A percentile compares a stretch with the other conserved stretches of the same genome.
These are phyloP conservation scores for Taenioides sp. DNA, from an alignment of 2,797 vertebrate genomes.

Conservation along the genomic window DNA sequence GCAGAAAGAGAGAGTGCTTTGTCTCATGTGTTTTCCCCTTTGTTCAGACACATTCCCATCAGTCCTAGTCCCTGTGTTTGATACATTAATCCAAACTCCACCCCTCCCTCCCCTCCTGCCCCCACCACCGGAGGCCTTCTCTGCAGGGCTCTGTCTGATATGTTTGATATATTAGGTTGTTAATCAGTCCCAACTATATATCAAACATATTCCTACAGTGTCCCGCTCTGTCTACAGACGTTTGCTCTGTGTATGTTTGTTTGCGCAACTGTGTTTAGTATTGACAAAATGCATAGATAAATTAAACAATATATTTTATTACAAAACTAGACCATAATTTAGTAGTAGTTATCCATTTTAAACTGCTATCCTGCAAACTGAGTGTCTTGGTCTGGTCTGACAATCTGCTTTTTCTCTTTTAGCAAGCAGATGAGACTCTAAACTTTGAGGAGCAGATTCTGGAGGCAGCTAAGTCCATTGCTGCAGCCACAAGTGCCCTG, in stretches of 20 bases:
- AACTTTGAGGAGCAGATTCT: constrained; percentile 99
- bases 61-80: constrained; percentile 1
- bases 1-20: constrained; percentile 24
- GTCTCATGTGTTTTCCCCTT: constrained; percentile 34
- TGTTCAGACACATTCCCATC: constrained; percentile 17
- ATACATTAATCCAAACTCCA: constrained; percentile 41
- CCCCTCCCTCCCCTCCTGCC: constrained; percentile 37
- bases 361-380: background rate
- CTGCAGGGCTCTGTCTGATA: constrained; percentile 99
- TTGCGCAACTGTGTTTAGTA: background rate
- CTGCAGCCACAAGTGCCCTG: constrained; percentile 95
- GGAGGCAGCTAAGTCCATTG: constrained; percentile 97
- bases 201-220: constrained; percentile 99
- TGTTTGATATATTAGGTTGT: constrained; percentile 99
- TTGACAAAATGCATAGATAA: background rate
- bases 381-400: background rate
- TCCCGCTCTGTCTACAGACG: constrained; percentile 93
- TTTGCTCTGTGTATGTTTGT: constrained; percentile 76
- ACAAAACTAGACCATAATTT: background rate
- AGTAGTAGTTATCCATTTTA: background rate
- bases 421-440: constrained; percentile 97
- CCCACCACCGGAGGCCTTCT: constrained; percentile 86
- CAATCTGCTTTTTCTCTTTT: constrained; percentile 26
- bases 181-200: constrained; percentile 99
- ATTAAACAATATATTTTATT: background rate